A percentile compares a stretch with the other conserved stretches of the same genome.
Evolutionary conservation across 2,888 invertebrate species (phyloP).

Genomic region (Plagodis pulveraria): DNA sequence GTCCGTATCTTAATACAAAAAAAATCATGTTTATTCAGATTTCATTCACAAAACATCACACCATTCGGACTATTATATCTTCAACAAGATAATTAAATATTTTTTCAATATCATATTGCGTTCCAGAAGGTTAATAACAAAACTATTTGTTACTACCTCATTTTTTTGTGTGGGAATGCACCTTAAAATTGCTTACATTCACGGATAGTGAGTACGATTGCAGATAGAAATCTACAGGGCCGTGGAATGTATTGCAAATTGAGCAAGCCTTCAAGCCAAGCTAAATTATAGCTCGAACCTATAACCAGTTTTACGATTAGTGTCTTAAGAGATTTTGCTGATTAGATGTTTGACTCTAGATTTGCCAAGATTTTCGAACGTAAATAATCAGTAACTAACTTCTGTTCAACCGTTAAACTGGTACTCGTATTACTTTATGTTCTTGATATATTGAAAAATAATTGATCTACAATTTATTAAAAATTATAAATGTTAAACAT

Average conservation of each 20-base stretch:
- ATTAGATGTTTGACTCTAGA: conserved; percentile 2
- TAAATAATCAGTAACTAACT: no score
- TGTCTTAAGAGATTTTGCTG: conserved; percentile 1
- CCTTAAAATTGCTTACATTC: conserved; percentile 17
- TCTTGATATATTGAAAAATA: no score
- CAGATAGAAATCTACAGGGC: conserved; percentile 27
- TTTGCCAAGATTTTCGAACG: neutral
- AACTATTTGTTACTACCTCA: neutral
- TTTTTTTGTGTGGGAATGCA: conserved; percentile 12
- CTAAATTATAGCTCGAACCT: conserved; percentile 14
- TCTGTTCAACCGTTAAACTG: no score
- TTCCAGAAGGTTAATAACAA: conserved; percentile 14
- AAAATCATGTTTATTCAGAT: no score
- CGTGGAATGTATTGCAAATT: conserved; percentile 22
- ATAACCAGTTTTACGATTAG: conserved; percentile 13
- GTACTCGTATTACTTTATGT: no score
- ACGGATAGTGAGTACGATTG: conserved; percentile 12
- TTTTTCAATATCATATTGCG: neutral
- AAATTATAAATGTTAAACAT: no score
- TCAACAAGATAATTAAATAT: no score
- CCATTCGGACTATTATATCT: no score
- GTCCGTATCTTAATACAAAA: no score
- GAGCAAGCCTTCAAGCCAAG: conserved; percentile 12
- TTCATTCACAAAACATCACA: no score
- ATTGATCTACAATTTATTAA: no score